phyloP scores from a whole-genome alignment of 2,888 invertebrate genomes.

The Drosophila ezoana region DNA sequence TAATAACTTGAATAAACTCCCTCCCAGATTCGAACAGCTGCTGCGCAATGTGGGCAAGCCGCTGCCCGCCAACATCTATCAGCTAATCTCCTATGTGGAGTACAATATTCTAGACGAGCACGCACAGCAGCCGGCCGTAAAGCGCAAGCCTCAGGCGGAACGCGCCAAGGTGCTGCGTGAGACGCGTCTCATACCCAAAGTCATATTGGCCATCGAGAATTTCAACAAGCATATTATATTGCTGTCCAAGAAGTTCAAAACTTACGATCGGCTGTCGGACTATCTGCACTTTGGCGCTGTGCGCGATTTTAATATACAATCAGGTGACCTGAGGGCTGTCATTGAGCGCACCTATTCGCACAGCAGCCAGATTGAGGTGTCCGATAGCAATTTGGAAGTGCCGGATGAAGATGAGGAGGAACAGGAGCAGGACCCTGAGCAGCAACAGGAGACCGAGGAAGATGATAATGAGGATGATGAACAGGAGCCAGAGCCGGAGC shows the following conservation, averaged over 20 bases:
- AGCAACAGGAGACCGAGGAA: not conserved
- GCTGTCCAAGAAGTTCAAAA: slow-evolving; percentile 87
- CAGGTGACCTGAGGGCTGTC: slow-evolving; percentile 86
- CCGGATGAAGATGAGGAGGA: slow-evolving; percentile 33
- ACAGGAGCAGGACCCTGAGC: slow-evolving; percentile 5
- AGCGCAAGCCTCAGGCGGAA: slow-evolving; percentile 84
- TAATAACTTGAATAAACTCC: not conserved
- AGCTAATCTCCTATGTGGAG: slow-evolving; percentile 86
- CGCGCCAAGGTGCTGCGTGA: slow-evolving; percentile 87
- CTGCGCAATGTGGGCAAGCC: slow-evolving; percentile 86
- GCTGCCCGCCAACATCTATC: slow-evolving; percentile 86
- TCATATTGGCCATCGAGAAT: slow-evolving; percentile 88
- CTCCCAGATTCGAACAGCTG: slow-evolving; percentile 85
- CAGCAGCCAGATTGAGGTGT: slow-evolving; percentile 74
- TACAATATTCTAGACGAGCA: slow-evolving; percentile 84
- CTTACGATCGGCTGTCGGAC: slow-evolving; percentile 85
- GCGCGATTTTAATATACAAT: slow-evolving; percentile 87
- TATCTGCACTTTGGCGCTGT: slow-evolving; percentile 87
- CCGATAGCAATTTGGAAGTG: slow-evolving; percentile 50
- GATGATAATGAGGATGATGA: slow-evolving; percentile 47
- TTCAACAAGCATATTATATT: slow-evolving; percentile 87
- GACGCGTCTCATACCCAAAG: slow-evolving; percentile 87
- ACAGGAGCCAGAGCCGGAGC: slow-evolving; percentile 1
- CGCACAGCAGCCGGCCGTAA: slow-evolving; percentile 65
- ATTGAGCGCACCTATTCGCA: slow-evolving; percentile 85